These are phyloP conservation scores for Microhierax caerulescens DNA, from an alignment of 2,797 vertebrate species.

Conservation along the genomic window DNA sequence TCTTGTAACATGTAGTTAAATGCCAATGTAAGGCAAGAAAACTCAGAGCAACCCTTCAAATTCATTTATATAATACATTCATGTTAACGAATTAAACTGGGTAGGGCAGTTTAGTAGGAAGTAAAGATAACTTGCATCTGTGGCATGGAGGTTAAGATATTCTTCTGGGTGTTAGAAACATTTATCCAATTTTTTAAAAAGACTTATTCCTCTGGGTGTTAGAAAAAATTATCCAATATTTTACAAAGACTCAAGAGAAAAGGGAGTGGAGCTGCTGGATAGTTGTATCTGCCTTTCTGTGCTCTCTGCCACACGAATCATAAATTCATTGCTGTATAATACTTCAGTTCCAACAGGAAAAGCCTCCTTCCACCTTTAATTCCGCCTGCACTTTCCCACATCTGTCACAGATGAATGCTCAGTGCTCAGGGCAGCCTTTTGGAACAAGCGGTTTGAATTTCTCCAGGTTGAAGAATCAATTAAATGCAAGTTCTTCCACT, in stretches of 20 bases:
- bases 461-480: constrained; percentile 9
- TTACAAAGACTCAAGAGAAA: background rate
- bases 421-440: background rate
- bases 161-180: background rate
- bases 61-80: background rate
- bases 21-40: background rate
- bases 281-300: background rate
- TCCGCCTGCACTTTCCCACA: background rate
- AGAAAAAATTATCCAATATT: background rate
- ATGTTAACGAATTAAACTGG: background rate
- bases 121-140: background rate
- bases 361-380: background rate
- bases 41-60: background rate
- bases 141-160: background rate
- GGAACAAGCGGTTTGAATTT: background rate
- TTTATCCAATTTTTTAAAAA: background rate
- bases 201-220: background rate
- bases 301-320: background rate
- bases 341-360: background rate
- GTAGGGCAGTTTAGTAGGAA: too few species aligned
- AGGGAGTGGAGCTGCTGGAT: background rate
- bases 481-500: background rate
- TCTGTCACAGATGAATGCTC: background rate
- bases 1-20: background rate
- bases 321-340: background rate